These are phyloP conservation scores for Trichopria drosophilae DNA, from an alignment of 2,888 invertebrate genomes.

Conservation along the genomic window DNA sequence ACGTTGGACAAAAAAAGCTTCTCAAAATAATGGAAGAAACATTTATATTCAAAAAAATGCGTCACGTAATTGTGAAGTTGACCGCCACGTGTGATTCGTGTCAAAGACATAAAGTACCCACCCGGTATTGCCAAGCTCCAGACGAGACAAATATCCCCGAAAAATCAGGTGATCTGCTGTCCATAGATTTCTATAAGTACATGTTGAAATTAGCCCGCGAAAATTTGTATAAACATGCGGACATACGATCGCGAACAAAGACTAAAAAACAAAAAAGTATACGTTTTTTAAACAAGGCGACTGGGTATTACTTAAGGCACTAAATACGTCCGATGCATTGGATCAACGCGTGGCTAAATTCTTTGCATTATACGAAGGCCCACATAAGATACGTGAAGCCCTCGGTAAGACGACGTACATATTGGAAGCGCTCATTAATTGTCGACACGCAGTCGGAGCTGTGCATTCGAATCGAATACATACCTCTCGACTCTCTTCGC, in stretches of 20 bases:
- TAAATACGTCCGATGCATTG: constrained; percentile 10
- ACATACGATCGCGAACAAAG: not conserved
- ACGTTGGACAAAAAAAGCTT: too few relatives aligned
- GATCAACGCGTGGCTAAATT: constrained; percentile 18
- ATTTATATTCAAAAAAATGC: too few relatives aligned
- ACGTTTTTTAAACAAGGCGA: constrained; percentile 7
- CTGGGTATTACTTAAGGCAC: constrained; percentile 13
- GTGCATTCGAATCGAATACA: too few relatives aligned
- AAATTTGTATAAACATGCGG: constrained; percentile 3
- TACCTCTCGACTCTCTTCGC: too few relatives aligned
- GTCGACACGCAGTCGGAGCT: too few relatives aligned
- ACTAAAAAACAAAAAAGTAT: constrained; percentile 3
- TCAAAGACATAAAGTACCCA: not conserved
- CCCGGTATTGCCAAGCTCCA: not conserved
- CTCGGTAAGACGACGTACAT: too few relatives aligned
- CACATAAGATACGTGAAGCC: constrained; percentile 11
- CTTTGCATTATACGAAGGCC: constrained; percentile 20
- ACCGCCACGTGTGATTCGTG: too few relatives aligned
- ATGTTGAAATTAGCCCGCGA: not conserved
- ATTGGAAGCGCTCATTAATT: too few relatives aligned
- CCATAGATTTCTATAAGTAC: not conserved
- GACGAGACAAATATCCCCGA: not conserved
- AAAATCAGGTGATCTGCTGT: not conserved
- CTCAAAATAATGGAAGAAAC: too few relatives aligned
- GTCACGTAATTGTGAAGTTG: too few relatives aligned